Evolutionary conservation across 2,888 invertebrate genomes (phyloP).

Genomic region (Catocala nupta): DNA sequence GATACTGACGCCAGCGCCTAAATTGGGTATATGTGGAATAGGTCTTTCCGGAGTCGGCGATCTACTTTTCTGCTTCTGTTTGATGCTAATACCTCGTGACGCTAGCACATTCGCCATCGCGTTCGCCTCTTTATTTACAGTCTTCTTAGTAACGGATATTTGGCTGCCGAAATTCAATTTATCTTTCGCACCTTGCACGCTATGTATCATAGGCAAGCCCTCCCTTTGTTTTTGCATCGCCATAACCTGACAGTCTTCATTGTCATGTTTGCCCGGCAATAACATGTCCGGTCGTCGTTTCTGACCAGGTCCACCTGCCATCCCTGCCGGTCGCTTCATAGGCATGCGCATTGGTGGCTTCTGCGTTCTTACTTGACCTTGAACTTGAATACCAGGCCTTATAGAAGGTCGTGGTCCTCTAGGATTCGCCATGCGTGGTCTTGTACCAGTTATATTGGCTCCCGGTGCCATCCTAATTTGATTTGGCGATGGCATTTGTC

Average conservation of each 20-base stretch:
- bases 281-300: constrained; percentile 89
- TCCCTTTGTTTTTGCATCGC: constrained; percentile 91
- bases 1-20: constrained; percentile 84
- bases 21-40: constrained; percentile 79
- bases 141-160: constrained; percentile 89
- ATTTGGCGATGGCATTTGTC: constrained; percentile 72
- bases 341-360: constrained; percentile 76
- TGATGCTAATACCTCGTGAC: constrained; percentile 92
- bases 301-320: constrained; percentile 60
- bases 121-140: constrained; percentile 90
- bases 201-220: constrained; percentile 91
- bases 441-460: constrained; percentile 65
- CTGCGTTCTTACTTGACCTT: constrained; percentile 74
- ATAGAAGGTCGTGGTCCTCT: constrained; percentile 73
- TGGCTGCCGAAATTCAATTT: constrained; percentile 91
- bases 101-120: constrained; percentile 93
- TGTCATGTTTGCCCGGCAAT: constrained; percentile 90
- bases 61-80: constrained; percentile 88
- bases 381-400: constrained; percentile 78
- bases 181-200: constrained; percentile 89
- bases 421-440: constrained; percentile 73
- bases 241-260: constrained; percentile 92
- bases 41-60: constrained; percentile 80
- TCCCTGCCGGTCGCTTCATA: constrained; percentile 68
- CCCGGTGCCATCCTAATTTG: constrained; percentile 77